Percentiles rank a stretch among this genome's conserved stretches.
Conservation (phyloP, 64 coral and sea anemone species). For the Montipora efflorescens region DNA sequence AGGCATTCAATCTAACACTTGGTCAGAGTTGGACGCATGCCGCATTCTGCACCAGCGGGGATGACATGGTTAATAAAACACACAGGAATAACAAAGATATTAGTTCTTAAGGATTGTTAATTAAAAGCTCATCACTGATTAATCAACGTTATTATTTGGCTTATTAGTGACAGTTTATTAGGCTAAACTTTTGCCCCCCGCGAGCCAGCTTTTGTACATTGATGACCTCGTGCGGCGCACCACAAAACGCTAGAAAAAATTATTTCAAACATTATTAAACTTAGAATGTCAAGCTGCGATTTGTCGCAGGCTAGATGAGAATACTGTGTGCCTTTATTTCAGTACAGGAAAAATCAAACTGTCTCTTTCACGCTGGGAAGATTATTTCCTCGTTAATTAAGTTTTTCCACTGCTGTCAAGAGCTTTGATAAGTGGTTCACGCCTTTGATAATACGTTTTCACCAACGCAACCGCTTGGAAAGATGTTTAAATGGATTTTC, state of each 20-base stretch:
- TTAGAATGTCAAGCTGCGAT: constrained; percentile 69
- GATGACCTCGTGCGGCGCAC: neutral
- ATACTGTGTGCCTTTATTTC: constrained; percentile 16
- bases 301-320: neutral
- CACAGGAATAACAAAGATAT: constrained; percentile 54
- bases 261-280: constrained; percentile 71
- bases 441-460: neutral
- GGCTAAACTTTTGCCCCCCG: constrained; percentile 72
- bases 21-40: neutral
- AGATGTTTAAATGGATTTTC: neutral
- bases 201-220: constrained; percentile 11
- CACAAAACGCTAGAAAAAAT: constrained; percentile 28
- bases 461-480: neutral
- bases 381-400: constrained; percentile 73
- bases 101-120: constrained; percentile 70
- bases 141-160: constrained; percentile 81
- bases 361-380: constrained; percentile 44
- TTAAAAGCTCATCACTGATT: constrained; percentile 70
- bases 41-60: neutral
- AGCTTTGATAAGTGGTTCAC: constrained; percentile 6
- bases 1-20: neutral
- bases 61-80: constrained; percentile 63
- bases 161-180: constrained; percentile 83
- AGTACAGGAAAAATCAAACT: constrained; percentile 30
- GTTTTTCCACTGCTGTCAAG: constrained; percentile 38